phyloP scores from a whole-genome alignment of 2,797 vertebrate species.

The Simalia tracyae region DNA sequence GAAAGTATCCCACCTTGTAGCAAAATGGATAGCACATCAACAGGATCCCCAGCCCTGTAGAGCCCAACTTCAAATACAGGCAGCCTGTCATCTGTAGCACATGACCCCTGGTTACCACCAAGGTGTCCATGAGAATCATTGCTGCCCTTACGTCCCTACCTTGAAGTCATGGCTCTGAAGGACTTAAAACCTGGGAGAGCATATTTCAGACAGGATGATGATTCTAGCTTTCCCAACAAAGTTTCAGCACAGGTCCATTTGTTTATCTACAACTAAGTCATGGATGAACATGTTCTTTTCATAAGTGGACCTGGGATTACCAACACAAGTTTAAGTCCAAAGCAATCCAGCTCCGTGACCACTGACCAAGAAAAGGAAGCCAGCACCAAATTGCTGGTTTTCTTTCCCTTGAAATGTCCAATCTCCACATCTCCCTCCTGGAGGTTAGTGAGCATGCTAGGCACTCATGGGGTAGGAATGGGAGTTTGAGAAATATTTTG shows the following conservation, averaged over 20 bases:
- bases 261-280: not conserved
- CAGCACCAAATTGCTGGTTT: not conserved
- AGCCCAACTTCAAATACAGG: not conserved
- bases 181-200: not conserved
- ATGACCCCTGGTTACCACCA: not conserved
- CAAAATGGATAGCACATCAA: not conserved
- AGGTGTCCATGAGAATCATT: not conserved
- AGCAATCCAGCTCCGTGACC: not conserved
- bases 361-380: not conserved
- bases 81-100: not conserved
- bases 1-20: not conserved
- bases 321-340: not conserved
- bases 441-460: not conserved
- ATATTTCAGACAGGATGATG: not conserved
- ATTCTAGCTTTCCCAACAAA: not conserved
- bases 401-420: not conserved
- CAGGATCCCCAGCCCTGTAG: not conserved
- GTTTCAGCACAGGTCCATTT: not conserved
- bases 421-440: not conserved
- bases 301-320: not conserved
- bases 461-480: not conserved
- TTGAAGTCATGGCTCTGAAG: not conserved
- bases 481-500: not conserved
- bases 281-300: not conserved
- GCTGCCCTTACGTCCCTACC: not conserved